Percentiles rank a stretch among this genome's conserved stretches.
Evolutionary conservation across 2,113 vertebrate genomes (phyloP).

Genomic region (Poecilia latipinna): DNA sequence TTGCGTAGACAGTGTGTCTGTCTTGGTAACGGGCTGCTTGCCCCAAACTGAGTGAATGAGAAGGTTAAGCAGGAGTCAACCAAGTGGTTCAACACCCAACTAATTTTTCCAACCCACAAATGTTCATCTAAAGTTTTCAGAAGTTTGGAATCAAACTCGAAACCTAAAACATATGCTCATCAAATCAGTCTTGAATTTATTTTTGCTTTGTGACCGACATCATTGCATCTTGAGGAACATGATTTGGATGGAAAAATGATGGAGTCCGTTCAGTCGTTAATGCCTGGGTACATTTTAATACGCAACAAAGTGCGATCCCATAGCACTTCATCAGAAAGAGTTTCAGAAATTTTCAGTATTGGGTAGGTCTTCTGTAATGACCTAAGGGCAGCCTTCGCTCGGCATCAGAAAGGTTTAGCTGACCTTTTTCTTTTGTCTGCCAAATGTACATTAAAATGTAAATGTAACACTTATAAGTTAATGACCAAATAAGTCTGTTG

Average conservation of each 20-base stretch:
- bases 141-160: background rate
- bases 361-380: background rate
- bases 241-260: background rate
- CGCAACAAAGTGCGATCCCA: background rate
- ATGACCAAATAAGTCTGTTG: no score
- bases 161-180: background rate
- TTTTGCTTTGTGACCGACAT: background rate
- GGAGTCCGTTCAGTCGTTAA: background rate
- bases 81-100: conserved; percentile 35
- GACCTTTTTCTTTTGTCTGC: background rate
- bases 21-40: conserved; percentile 71
- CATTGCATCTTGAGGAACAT: background rate
- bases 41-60: conserved; percentile 57
- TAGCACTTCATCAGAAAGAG: background rate
- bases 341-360: background rate
- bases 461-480: no score
- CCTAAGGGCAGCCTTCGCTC: background rate
- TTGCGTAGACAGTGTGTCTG: conserved; percentile 76
- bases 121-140: background rate
- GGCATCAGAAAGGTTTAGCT: background rate
- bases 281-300: background rate
- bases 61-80: conserved; percentile 28
- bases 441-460: background rate
- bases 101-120: conserved; percentile 1
- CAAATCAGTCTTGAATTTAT: background rate